These are phyloP conservation scores for Poecilus cupreus DNA, from an alignment of 2,888 invertebrate species.

Conservation along the genomic window DNA sequence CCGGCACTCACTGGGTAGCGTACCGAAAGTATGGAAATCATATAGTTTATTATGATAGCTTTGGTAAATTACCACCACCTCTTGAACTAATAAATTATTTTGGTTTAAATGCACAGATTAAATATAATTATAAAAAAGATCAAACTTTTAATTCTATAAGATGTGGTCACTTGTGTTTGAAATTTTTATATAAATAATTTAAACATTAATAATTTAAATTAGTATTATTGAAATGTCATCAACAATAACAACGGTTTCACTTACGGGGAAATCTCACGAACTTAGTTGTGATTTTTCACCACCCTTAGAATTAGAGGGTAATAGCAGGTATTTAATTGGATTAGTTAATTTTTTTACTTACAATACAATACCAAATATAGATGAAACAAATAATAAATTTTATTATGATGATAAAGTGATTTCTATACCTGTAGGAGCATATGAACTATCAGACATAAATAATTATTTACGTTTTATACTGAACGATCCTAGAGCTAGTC, in stretches of 20 bases:
- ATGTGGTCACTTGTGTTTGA: too few species aligned
- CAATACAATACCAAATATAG: constrained; percentile 68
- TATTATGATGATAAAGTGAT: constrained; percentile 63
- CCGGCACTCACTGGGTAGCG: too few species aligned
- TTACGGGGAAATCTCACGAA: constrained; percentile 26
- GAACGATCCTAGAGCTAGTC: neutral
- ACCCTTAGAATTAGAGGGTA: constrained; percentile 63
- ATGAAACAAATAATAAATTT: constrained; percentile 67
- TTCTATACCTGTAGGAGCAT: constrained; percentile 66
- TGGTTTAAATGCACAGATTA: too few species aligned
- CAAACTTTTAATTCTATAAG: too few species aligned
- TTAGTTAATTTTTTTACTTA: constrained; percentile 66
- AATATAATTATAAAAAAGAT: too few species aligned
- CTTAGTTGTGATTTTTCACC: constrained; percentile 62
- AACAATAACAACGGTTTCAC: too few species aligned
- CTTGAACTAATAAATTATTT: too few species aligned
- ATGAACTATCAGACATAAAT: constrained; percentile 67
- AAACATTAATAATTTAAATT: neutral
- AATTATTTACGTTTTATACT: constrained; percentile 58
- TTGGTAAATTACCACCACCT: too few species aligned
- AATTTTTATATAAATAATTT: too few species aligned
- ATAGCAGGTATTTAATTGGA: constrained; percentile 65
- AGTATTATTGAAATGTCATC: constrained; percentile 17
- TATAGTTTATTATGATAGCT: too few species aligned
- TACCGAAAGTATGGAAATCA: too few species aligned